Conservation (phyloP, 2,888 invertebrate genomes). For the Eilema sororculum region DNA sequence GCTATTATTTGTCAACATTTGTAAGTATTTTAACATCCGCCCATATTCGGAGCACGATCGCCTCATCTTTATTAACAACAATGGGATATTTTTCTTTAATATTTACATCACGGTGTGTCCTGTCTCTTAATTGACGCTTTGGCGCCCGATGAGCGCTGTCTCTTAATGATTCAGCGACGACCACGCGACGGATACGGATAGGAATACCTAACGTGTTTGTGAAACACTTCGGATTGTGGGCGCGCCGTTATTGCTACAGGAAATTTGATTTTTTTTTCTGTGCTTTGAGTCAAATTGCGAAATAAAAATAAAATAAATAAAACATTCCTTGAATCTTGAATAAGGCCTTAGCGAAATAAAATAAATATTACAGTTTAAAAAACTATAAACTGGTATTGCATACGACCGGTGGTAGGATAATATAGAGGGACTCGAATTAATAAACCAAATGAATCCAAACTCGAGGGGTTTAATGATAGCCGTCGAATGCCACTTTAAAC, state of each 20-base stretch:
- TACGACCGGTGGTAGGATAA: no score
- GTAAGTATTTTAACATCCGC: constrained; percentile 66
- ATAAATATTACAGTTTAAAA: no score
- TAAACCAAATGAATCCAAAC: no score
- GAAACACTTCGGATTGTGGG: not conserved
- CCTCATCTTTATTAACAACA: constrained; percentile 74
- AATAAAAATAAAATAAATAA: not conserved
- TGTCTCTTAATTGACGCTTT: constrained; percentile 67
- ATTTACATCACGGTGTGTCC: constrained; percentile 62
- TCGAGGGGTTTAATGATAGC: no score
- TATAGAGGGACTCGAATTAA: no score
- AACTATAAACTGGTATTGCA: no score
- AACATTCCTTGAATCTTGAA: no score
- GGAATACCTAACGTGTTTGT: constrained; percentile 27
- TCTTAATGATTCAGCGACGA: constrained; percentile 55
- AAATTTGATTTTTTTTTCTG: constrained; percentile 15
- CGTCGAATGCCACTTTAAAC: no score
- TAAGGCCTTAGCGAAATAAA: no score
- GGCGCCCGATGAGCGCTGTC: constrained; percentile 62
- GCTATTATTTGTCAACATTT: constrained; percentile 66
- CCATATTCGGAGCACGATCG: constrained; percentile 70
- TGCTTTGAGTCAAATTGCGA: not conserved
- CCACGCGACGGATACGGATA: constrained; percentile 17
- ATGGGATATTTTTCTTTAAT: constrained; percentile 67
- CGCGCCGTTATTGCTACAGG: not conserved